Evolutionary conservation across 1,140 invertebrate species (phyloP).

Genomic region (Liolophura sinensis): DNA sequence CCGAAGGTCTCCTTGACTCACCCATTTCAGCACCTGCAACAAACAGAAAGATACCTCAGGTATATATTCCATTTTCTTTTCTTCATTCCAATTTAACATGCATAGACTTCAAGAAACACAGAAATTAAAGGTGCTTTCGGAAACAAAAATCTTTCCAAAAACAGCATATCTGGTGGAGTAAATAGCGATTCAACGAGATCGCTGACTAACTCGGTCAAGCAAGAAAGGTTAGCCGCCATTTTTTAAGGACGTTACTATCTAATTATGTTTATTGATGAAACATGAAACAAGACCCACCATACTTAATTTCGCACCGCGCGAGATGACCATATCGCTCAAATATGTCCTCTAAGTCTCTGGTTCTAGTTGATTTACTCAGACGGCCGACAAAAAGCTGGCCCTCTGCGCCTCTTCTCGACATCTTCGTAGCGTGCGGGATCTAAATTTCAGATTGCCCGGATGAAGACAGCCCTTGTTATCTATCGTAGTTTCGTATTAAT

Average conservation of each 20-base stretch:
- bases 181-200: too few species aligned
- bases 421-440: conserved; percentile 8
- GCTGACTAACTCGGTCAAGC: too few species aligned
- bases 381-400: conserved; percentile 51
- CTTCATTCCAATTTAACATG: too few species aligned
- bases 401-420: conserved; percentile 37
- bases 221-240: too few species aligned
- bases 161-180: too few species aligned
- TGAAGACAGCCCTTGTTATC: neutral
- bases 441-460: neutral
- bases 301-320: conserved; percentile 60
- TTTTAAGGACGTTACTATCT: too few species aligned
- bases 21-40: conserved; percentile 45
- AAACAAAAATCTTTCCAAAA: too few species aligned
- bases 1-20: conserved; percentile 12
- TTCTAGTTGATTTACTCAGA: conserved; percentile 44
- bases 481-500: neutral
- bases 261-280: too few species aligned
- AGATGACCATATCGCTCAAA: conserved; percentile 58
- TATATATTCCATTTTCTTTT: too few species aligned
- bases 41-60: conserved; percentile 9
- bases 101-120: too few species aligned
- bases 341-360: conserved; percentile 73
- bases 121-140: too few species aligned
- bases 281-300: conserved; percentile 38